Conservation (phyloP, 1,140 invertebrate genomes). For the Eufriesea mexicana region DNA sequence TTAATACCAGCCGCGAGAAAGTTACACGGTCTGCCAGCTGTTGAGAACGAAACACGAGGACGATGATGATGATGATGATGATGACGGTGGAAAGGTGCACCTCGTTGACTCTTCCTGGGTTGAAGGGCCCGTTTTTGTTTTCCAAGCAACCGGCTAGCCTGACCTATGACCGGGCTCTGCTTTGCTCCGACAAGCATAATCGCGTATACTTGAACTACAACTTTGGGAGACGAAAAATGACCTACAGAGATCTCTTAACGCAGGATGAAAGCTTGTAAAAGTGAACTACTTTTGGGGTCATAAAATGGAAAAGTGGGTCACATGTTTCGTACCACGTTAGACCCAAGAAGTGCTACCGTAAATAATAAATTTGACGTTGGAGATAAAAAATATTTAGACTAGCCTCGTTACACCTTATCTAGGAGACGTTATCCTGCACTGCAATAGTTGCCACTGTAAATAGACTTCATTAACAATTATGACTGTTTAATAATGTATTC, state of each 20-base stretch:
- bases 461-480: no score
- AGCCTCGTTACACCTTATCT: no score
- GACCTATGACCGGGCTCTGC: background rate
- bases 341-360: no score
- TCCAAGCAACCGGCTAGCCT: background rate
- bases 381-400: no score
- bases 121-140: background rate
- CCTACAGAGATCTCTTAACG: background rate
- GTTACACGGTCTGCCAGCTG: conserved; percentile 5
- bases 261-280: background rate
- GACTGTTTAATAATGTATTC: no score
- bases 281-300: no score
- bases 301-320: no score
- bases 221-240: background rate
- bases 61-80: conserved; percentile 10
- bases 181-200: background rate
- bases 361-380: background rate
- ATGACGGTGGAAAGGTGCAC: conserved; percentile 12
- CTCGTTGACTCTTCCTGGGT: background rate
- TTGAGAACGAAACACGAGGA: background rate
- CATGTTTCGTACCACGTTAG: no score
- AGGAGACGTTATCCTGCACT: no score
- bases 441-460: no score
- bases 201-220: background rate
- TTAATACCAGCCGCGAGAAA: conserved; percentile 20